phyloP scores from a whole-genome alignment of 2,888 invertebrate species.

The Sinhomidia bicolor region DNA sequence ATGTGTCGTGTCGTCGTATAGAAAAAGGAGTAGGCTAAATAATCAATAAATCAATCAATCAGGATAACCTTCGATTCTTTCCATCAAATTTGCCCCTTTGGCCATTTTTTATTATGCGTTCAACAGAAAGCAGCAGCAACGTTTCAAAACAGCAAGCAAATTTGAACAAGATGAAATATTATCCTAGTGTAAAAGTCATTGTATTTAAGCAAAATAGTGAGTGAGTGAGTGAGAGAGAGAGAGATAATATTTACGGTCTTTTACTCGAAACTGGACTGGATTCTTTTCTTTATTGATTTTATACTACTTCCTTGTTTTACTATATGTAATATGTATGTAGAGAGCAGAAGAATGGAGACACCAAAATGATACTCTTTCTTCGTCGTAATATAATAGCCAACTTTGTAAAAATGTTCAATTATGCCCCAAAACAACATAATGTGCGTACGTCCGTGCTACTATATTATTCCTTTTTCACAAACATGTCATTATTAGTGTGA shows the following conservation, averaged over 20 bases:
- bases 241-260: too few relatives aligned
- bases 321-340: background rate
- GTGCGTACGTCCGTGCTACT: background rate
- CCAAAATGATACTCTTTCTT: background rate
- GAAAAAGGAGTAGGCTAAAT: conserved; percentile 61
- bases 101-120: conserved; percentile 57
- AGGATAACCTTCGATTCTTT: conserved; percentile 73
- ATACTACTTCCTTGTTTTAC: conserved; percentile 22
- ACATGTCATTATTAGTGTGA: background rate
- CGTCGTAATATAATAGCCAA: background rate
- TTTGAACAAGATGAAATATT: conserved; percentile 18
- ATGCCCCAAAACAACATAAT: conserved; percentile 8
- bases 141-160: conserved; percentile 1
- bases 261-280: background rate
- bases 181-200: conserved; percentile 18
- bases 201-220: conserved; percentile 21
- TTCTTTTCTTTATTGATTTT: conserved; percentile 47
- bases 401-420: conserved; percentile 31
- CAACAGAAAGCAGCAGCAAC: too few relatives aligned
- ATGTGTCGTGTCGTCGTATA: conserved; percentile 44
- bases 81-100: conserved; percentile 71
- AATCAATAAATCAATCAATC: conserved; percentile 73
- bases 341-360: background rate
- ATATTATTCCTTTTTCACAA: conserved; percentile 4
- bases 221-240: too few relatives aligned